Conservation (phyloP, 2,888 invertebrate genomes). For the Allophyes oxyacanthae region DNA sequence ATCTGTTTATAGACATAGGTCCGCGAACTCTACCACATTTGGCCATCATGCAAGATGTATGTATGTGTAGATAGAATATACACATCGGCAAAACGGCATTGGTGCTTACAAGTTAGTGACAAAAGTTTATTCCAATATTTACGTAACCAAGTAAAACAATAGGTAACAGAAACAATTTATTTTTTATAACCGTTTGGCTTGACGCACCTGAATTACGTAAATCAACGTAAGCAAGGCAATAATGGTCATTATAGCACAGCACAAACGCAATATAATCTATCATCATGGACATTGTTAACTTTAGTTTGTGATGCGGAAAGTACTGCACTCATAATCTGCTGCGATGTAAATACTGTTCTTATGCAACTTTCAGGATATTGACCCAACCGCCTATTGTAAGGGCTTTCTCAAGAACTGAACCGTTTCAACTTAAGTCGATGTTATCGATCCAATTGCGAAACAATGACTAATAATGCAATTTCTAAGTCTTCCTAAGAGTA, state of each 20-base stretch:
- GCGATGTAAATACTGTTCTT: conserved; percentile 15
- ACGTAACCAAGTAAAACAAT: conserved; percentile 2
- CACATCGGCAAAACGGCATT: too few species aligned
- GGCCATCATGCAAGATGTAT: too few species aligned
- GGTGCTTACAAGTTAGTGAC: too few species aligned
- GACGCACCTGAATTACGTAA: conserved; percentile 15
- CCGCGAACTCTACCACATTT: too few species aligned
- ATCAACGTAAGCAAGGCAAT: conserved; percentile 1
- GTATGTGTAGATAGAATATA: too few species aligned
- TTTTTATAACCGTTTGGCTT: conserved; percentile 2
- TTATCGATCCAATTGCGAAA: too few species aligned
- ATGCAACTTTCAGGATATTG: conserved; percentile 11
- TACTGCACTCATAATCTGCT: conserved; percentile 4
- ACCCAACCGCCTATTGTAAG: neutral
- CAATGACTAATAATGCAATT: too few species aligned
- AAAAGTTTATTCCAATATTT: neutral
- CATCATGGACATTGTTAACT: neutral
- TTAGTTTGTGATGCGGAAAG: conserved; percentile 12
- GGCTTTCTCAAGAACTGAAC: neutral
- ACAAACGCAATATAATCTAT: conserved; percentile 8
- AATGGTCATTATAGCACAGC: conserved; percentile 8
- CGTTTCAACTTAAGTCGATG: conserved; percentile 1
- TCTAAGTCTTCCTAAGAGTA: too few species aligned
- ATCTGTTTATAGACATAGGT: too few species aligned
- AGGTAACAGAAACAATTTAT: neutral